phyloP scores from a whole-genome alignment of 2,113 vertebrate species.

The Cyphomyrus discorhynchus region DNA sequence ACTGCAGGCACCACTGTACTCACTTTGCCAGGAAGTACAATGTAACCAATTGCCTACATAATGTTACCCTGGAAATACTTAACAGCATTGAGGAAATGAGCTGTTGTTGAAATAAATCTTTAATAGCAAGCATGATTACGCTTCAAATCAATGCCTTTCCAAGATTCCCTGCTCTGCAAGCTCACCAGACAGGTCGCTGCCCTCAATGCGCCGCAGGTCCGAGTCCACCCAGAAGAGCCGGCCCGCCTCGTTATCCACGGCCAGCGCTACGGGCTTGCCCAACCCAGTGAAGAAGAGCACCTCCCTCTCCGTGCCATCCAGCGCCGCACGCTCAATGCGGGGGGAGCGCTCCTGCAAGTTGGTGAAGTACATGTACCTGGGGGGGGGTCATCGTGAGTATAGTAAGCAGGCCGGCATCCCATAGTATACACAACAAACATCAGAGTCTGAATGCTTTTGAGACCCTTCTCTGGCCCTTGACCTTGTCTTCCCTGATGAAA shows the following conservation, averaged over 20 bases:
- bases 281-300: conserved; percentile 88
- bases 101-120: neutral
- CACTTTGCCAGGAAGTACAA: neutral
- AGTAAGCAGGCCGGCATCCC: neutral
- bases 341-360: conserved; percentile 90
- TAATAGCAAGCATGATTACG: neutral
- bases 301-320: conserved; percentile 94
- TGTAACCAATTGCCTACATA: neutral
- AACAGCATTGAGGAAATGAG: neutral
- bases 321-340: conserved; percentile 86
- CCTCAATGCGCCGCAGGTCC: conserved; percentile 89
- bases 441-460: neutral
- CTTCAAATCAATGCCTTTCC: neutral
- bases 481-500: neutral
- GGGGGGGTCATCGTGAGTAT: neutral
- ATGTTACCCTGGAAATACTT: neutral
- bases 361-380: conserved; percentile 98
- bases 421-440: neutral
- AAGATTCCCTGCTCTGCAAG: neutral
- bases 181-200: conserved; percentile 93
- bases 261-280: conserved; percentile 81
- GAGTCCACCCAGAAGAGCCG: conserved; percentile 96
- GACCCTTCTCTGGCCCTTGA: neutral
- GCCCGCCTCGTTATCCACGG: conserved; percentile 82
- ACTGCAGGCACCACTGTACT: neutral